Evolutionary conservation across 2,797 vertebrate genomes (phyloP).

Genomic region (Zenarchopterus dispar): DNA sequence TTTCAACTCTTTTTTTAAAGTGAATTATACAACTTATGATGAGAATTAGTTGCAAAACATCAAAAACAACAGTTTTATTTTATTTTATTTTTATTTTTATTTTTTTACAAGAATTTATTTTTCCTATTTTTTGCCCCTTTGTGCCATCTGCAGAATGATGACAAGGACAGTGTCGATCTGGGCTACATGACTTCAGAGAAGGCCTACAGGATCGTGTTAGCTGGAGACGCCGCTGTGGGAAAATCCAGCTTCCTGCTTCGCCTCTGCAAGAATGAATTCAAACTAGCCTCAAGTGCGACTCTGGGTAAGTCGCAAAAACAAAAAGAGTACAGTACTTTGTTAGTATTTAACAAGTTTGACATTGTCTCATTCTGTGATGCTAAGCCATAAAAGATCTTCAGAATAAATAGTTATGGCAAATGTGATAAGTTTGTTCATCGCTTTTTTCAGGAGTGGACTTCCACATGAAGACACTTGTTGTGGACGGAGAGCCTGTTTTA

Average conservation of each 20-base stretch:
- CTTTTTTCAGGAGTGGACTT: constrained; percentile 92
- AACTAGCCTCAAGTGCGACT: constrained; percentile 87
- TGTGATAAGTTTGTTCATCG: too few relatives aligned
- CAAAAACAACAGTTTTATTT: too few relatives aligned
- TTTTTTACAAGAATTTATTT: too few relatives aligned
- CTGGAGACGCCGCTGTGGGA: constrained; percentile 94
- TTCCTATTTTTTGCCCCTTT: not conserved
- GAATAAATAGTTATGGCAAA: not conserved
- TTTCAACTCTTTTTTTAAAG: too few relatives aligned
- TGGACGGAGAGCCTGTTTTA: constrained; percentile 91
- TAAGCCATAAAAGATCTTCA: not conserved
- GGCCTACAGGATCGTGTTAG: constrained; percentile 92
- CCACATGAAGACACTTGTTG: constrained; percentile 93
- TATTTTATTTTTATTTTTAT: not conserved
- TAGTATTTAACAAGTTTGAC: not conserved
- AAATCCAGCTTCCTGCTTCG: constrained; percentile 97
- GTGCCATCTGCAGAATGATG: constrained; percentile 70
- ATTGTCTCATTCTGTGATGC: not conserved
- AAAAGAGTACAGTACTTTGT: not conserved
- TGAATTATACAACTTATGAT: too few relatives aligned
- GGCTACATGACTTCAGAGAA: constrained; percentile 85
- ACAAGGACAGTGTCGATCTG: constrained; percentile 62
- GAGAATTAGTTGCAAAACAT: too few relatives aligned
- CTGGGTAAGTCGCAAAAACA: constrained; percentile 82
- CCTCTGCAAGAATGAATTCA: constrained; percentile 97